A percentile compares a stretch with the other conserved stretches of the same genome.
Evolutionary conservation across 2,888 invertebrate species (phyloP).

Genomic region (Dione juno): DNA sequence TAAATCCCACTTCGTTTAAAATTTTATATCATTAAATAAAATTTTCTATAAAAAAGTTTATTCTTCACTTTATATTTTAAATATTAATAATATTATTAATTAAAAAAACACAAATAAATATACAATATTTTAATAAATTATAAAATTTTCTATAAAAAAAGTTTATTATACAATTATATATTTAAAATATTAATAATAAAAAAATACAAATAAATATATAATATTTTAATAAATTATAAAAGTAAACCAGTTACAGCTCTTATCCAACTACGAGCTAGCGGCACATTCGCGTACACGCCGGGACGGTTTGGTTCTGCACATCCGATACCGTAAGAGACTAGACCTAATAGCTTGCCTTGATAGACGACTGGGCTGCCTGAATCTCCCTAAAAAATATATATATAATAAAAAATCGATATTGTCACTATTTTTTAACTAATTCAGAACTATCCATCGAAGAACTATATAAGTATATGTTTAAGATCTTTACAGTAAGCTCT

Average conservation of each 20-base stretch:
- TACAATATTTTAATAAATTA: slow-evolving; percentile 44
- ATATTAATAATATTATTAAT: no score
- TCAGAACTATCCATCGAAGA: no score
- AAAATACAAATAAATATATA: background rate
- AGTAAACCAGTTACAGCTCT: slow-evolving; percentile 67
- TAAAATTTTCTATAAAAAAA: no score
- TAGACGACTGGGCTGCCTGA: slow-evolving; percentile 82
- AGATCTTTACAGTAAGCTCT: no score
- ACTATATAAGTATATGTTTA: no score
- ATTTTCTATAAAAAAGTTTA: no score
- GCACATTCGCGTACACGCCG: slow-evolving; percentile 82
- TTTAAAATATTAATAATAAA: background rate
- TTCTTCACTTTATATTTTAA: background rate
- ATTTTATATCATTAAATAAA: no score
- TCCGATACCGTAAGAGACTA: slow-evolving; percentile 84
- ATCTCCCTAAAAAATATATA: slow-evolving; percentile 71
- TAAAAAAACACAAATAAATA: background rate
- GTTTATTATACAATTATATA: background rate
- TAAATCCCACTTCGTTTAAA: no score
- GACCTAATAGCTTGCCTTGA: slow-evolving; percentile 74
- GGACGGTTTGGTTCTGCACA: slow-evolving; percentile 79
- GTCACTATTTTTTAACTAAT: no score
- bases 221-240: slow-evolving; percentile 49
- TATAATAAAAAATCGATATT: no score
- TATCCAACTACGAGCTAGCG: slow-evolving; percentile 69